Base-by-base conservation (phyloP, 2,888 invertebrate genomes). In the Ophion obscuratus region DNA sequence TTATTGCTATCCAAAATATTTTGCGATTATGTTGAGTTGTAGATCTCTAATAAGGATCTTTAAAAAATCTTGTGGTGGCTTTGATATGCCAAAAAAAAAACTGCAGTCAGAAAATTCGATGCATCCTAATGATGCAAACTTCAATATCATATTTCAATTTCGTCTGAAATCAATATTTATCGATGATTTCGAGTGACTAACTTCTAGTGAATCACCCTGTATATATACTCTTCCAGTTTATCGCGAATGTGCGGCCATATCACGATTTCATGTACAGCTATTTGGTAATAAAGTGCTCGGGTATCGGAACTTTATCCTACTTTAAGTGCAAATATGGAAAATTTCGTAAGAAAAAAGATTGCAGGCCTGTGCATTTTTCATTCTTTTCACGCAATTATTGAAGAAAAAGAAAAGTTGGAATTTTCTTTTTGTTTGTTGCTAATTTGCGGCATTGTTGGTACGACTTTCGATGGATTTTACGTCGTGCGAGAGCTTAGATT, bases 401-500 rank as follows among this genome's bases (percentile, higher is more conserved):
- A 61, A 61, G 11, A 61, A 20, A 20, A 61, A 61, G 20, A 2
- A 61, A 53, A 17, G 5, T 4, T 31, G 31, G 31, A 31, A 4
- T 31, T 31, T 40, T 40, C 40, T 40, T 40, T 40, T 40, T 40
- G 7, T 31, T 31, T 31, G 31, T 31, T 40, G 40, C 40, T 40
- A 40, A 40, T 40, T 40, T 40, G 40, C 6, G 40, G 40, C 9
- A 40, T 9, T 40, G 40, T 40, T 7, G 40, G 40, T 7, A 40
- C 9, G 14, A 17, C 17, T 53, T 14, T 53, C 14, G 14, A 53
- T 14, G 11, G 17, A 53, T 20, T 62, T 44, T 20, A 31, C 17
- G n/a, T 64, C 36, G 53, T 57, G 71, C 31, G 71, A 80, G 79
- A 64, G 36, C n/a, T 80, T 73, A 24, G 71, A 64, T 31, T 17